phyloP scores from a whole-genome alignment of 1,140 invertebrate genomes.

The Formica selysi region DNA sequence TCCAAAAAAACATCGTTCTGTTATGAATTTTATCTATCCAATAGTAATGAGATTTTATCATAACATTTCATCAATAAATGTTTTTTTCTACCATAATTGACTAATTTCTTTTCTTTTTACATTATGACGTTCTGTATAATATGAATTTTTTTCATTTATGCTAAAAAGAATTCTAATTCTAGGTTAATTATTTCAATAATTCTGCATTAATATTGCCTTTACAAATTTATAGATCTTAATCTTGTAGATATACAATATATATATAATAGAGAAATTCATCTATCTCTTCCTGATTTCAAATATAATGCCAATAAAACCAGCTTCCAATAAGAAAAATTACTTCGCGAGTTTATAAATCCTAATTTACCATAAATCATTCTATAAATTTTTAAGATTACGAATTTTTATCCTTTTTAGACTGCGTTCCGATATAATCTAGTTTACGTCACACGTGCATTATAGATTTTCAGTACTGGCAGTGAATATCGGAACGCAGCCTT shows the following conservation, averaged over 20 bases:
- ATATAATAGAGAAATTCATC: not conserved
- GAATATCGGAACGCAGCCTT: too few species aligned
- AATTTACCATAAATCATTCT: too few species aligned
- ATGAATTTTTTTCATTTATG: constrained; percentile 12
- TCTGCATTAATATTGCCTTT: constrained; percentile 2
- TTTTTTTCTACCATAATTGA: constrained; percentile 9
- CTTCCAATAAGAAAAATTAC: constrained; percentile 23
- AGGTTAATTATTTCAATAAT: constrained; percentile 3
- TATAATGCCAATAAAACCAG: constrained; percentile 34
- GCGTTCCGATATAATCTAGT: too few species aligned
- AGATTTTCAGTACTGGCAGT: too few species aligned
- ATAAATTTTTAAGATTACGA: not conserved
- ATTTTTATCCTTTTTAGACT: too few species aligned
- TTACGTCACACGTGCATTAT: too few species aligned
- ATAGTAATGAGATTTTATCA: constrained; percentile 6
- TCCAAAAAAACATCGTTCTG: not conserved
- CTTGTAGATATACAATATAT: constrained; percentile 22
- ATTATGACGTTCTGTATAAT: not conserved
- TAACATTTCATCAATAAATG: constrained; percentile 40
- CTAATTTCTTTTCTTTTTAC: constrained; percentile 6
- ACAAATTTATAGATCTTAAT: constrained; percentile 9
- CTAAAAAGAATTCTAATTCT: not conserved
- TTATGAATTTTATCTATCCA: constrained; percentile 50
- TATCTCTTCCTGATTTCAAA: not conserved
- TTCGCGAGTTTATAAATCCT: not conserved